phyloP scores from a whole-genome alignment of 2,797 vertebrate species.

The Hemitrygon akajei region DNA sequence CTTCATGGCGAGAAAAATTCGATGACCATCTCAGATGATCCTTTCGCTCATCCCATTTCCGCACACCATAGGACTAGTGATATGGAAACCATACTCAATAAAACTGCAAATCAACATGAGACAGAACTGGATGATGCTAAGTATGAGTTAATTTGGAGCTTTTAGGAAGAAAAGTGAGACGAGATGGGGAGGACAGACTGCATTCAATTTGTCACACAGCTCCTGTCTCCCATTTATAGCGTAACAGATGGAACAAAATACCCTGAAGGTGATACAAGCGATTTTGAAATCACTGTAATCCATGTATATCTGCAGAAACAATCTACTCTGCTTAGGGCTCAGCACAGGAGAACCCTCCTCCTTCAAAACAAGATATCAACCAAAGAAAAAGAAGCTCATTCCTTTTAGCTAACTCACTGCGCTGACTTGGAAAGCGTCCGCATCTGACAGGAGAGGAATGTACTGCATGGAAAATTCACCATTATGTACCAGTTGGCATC shows the following conservation, averaged over 20 bases:
- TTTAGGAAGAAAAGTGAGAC: not conserved
- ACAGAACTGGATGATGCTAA: not conserved
- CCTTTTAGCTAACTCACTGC: not conserved
- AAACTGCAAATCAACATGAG: not conserved
- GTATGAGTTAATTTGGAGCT: not conserved
- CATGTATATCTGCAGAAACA: not conserved
- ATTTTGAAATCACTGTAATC: not conserved
- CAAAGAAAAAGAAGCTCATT: not conserved
- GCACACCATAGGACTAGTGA: not conserved
- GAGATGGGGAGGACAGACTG: not conserved
- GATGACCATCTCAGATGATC: not conserved
- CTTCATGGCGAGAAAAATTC: not conserved
- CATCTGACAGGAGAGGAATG: not conserved
- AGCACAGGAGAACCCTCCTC: not conserved
- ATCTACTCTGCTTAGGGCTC: not conserved
- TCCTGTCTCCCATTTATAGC: too few species aligned
- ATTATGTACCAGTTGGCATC: constrained; percentile 5
- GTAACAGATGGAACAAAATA: not conserved
- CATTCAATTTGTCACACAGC: constrained; percentile 2
- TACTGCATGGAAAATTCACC: not conserved
- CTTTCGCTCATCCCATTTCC: not conserved
- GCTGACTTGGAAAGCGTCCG: not conserved
- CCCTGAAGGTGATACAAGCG: not conserved
- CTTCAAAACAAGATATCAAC: not conserved
- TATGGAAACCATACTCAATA: not conserved